Percentiles rank a stretch among this genome's conserved stretches.
These are phyloP conservation scores for Carettochelys insculpta DNA, from an alignment of 2,113 vertebrate genomes.

Conservation along the genomic window DNA sequence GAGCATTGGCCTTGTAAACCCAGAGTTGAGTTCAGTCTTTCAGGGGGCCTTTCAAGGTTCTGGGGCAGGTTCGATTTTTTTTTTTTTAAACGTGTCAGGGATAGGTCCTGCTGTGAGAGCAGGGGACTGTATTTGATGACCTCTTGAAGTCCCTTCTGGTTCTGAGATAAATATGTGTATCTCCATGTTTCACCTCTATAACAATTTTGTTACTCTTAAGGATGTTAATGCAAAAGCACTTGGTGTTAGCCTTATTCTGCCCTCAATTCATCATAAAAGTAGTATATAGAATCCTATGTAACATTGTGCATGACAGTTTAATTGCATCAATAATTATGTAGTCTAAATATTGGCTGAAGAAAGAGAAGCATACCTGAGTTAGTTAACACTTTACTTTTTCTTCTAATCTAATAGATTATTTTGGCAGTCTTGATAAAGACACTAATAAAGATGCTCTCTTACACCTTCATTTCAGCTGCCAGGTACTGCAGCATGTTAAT, in stretches of 20 bases:
- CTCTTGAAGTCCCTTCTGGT: no score
- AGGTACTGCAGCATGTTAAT: constrained; percentile 90
- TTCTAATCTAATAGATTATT: not conserved
- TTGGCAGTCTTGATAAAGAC: not conserved
- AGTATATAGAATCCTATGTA: not conserved
- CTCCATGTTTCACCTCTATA: no score
- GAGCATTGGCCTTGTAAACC: no score
- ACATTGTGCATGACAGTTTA: not conserved
- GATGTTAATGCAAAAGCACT: not conserved
- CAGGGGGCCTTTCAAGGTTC: no score
- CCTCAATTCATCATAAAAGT: not conserved
- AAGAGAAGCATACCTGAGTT: not conserved
- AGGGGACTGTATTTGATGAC: no score
- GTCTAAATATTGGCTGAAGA: not conserved
- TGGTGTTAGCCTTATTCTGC: not conserved
- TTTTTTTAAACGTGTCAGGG: no score
- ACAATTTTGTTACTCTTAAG: not conserved
- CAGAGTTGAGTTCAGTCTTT: no score
- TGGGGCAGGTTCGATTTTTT: no score
- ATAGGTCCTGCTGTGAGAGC: no score
- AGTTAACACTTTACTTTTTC: not conserved
- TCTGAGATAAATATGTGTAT: no score
- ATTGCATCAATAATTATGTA: not conserved
- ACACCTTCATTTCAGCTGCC: constrained; percentile 73
- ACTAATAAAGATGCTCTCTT: not conserved